Conservation (phyloP, 2,888 invertebrate species). For the Eupithecia dodoneata region DNA sequence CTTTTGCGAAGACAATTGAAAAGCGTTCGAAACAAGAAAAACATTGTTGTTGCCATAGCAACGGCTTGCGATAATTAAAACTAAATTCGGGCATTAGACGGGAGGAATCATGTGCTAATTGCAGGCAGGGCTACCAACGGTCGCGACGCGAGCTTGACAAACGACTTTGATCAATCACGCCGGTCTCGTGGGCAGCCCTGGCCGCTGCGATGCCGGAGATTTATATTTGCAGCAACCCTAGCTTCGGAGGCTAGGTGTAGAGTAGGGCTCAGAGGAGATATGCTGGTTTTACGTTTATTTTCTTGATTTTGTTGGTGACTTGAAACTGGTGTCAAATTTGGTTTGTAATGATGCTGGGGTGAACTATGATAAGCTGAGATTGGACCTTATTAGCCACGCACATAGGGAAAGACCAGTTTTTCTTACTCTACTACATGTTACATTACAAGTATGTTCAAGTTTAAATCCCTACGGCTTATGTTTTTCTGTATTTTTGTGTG, state of each 20-base stretch:
- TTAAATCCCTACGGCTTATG: too few species aligned
- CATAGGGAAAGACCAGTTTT: too few species aligned
- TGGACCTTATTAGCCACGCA: too few species aligned
- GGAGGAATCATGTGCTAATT: slow-evolving; percentile 80
- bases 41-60: slow-evolving; percentile 27
- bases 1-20: neutral
- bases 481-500: too few species aligned
- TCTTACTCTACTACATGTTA: too few species aligned
- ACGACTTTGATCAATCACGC: slow-evolving; percentile 83
- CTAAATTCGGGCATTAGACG: slow-evolving; percentile 77
- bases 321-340: neutral
- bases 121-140: slow-evolving; percentile 70
- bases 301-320: neutral
- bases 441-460: too few species aligned
- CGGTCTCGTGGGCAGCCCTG: slow-evolving; percentile 75
- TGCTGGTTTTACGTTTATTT: slow-evolving; percentile 38
- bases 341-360: too few species aligned
- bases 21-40: neutral
- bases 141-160: slow-evolving; percentile 81
- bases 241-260: slow-evolving; percentile 56
- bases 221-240: slow-evolving; percentile 71
- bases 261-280: slow-evolving; percentile 9
- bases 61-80: slow-evolving; percentile 69
- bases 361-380: too few species aligned
- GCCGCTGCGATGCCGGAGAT: slow-evolving; percentile 66